Base-by-base conservation (phyloP, 1,140 invertebrate genomes). In the Drosophila guanche region DNA sequence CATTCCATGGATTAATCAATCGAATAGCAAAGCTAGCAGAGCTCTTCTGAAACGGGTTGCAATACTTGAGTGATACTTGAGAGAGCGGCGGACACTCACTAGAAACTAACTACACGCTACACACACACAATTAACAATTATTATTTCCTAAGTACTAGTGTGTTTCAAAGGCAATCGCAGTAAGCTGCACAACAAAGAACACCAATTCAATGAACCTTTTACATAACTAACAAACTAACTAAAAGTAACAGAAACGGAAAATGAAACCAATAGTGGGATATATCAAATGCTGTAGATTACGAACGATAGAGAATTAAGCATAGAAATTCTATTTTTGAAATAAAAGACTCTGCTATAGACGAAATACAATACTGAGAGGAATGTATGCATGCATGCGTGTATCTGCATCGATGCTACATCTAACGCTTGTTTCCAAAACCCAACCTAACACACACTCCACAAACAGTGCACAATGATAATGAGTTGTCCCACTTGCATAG, bases 291-390 rank as follows among this genome's bases (percentile, higher is more conserved):
- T 78, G 78, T 88, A 86, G 84, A 79, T 58, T 88, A 86, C 75
- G 60, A 73, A 54, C 43, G 69, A 60, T 78, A 88, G 77, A 52
- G 43, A 63, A 48, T 67, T 88, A 88, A 83, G 83, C 67, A 89
- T 88, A 89, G 84, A 83, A 83, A 88, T 61, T 88, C 79, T 86
- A 86, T 88, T 89, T 86, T 86, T 86, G 76, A 86, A 88, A 88
- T 69, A 86, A 86, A 86, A 83, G 75, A 88, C 67, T 83, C 83
- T 88, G 76, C 71, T 75, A 88, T 81, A 86, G 83, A 86, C 78
- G 43, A 88, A 77, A 81, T 75, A 81, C 76, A 81, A 86, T 86
- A 86, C 69, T 50, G 60, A 67, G 14, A 40, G 23, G 14, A 14
- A 59, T 23, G 14, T 46, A 14, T 16, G 10, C 23, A 66, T 33